Percentiles rank a stretch among this genome's conserved stretches.
These are phyloP conservation scores for Turritopsis dohrnii DNA, from an alignment of 30 jellyfish, hydroid and myxozoan species.

Conservation along the genomic window DNA sequence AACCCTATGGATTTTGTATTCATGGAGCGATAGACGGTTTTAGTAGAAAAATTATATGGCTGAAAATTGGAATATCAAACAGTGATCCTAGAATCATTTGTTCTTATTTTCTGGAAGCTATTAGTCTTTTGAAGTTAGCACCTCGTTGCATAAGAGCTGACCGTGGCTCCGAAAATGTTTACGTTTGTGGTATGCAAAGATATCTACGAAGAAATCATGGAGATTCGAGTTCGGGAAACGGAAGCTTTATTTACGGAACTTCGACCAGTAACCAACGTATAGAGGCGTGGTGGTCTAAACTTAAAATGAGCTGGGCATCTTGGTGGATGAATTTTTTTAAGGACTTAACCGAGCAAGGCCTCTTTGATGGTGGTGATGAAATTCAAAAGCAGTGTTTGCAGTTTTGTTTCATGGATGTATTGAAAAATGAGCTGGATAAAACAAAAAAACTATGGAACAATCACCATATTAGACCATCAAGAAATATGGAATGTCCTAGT, in stretches of 20 bases:
- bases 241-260: conserved; percentile 26
- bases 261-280: conserved; percentile 43
- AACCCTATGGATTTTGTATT: conserved; percentile 50
- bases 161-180: conserved; percentile 47
- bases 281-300: conserved; percentile 50
- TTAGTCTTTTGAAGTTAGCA: conserved; percentile 13
- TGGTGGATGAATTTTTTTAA: conserved; percentile 46
- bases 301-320: conserved; percentile 26
- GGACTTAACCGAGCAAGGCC: conserved; percentile 33
- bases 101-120: conserved; percentile 29
- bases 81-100: conserved; percentile 26
- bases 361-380: conserved; percentile 9
- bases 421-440: conserved; percentile 38
- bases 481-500: conserved; percentile 25
- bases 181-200: conserved; percentile 38
- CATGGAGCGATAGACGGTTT: conserved; percentile 50
- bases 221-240: conserved; percentile 19
- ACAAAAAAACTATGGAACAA: conserved; percentile 19
- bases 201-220: conserved; percentile 26
- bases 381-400: conserved; percentile 26
- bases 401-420: conserved; percentile 32
- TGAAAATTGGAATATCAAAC: conserved; percentile 32
- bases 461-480: conserved; percentile 13
- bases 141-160: conserved; percentile 37
- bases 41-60: conserved; percentile 55